Conservation (phyloP, 1,140 invertebrate species). For the Ostrea edulis region DNA sequence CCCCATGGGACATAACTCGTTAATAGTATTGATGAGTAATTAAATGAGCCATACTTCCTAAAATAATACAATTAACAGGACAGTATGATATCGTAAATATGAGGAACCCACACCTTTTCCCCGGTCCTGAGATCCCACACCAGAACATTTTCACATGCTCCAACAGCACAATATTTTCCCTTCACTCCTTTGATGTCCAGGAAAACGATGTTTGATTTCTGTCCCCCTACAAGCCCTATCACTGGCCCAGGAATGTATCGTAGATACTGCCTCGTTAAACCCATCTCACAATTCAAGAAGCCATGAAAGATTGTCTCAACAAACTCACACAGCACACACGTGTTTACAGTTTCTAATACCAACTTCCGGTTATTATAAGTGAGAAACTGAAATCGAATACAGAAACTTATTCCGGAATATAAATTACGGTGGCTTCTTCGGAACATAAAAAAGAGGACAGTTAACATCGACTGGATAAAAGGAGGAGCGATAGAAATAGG, state of each 20-base stretch:
- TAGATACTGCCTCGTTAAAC: constrained; percentile 97
- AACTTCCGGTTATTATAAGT: background rate
- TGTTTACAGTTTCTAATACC: background rate
- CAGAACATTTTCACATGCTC: constrained; percentile 94
- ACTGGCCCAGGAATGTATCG: constrained; percentile 87
- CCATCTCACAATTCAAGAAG: constrained; percentile 84
- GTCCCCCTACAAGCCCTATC: constrained; percentile 92
- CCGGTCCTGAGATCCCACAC: constrained; percentile 95
- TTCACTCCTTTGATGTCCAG: constrained; percentile 85
- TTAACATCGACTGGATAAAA: no score
- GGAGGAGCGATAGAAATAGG: no score
- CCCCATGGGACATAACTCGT: no score
- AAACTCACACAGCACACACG: background rate
- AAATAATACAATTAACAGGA: no score
- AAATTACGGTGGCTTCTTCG: background rate
- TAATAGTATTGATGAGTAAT: no score
- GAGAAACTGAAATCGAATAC: background rate
- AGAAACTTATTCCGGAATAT: background rate
- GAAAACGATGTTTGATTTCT: constrained; percentile 88
- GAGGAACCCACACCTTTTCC: constrained; percentile 86
- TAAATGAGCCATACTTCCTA: no score
- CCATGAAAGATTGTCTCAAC: background rate
- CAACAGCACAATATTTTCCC: constrained; percentile 89
- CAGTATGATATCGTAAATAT: no score
- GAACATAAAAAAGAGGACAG: background rate